These are phyloP conservation scores for Coendou prehensilis DNA, from an alignment of 2,797 vertebrate species.

Conservation along the genomic window DNA sequence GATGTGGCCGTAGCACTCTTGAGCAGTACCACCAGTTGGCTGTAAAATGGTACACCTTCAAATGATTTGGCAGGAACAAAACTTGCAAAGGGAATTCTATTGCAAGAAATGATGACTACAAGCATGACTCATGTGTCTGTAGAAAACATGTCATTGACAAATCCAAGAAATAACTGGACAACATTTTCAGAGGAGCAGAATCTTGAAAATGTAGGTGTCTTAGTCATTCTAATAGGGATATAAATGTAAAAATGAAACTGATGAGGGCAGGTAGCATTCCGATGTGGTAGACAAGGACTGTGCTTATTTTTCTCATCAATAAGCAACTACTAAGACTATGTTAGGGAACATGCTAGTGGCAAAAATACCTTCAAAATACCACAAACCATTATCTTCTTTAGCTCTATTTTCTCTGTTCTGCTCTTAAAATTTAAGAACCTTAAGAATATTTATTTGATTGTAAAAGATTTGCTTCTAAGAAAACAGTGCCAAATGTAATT, in stretches of 20 bases:
- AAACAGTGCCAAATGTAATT: neutral
- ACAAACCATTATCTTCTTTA: neutral
- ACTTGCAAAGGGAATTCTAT: neutral
- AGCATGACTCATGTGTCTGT: neutral
- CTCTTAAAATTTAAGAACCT: neutral
- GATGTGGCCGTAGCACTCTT: too few species aligned
- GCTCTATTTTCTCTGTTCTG: neutral
- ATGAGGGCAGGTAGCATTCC: neutral
- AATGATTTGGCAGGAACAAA: neutral
- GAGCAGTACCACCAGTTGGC: neutral
- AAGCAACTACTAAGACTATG: neutral
- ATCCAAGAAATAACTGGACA: neutral
- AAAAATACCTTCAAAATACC: neutral
- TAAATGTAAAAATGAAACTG: neutral
- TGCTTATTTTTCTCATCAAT: neutral
- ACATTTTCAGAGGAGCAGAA: neutral
- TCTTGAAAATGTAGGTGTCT: neutral
- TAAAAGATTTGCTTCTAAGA: neutral
- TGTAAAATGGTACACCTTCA: neutral
- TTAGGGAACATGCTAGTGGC: neutral
- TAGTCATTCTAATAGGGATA: neutral
- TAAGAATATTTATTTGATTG: neutral
- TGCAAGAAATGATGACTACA: neutral
- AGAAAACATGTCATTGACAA: neutral
- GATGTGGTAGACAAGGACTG: neutral